These are phyloP conservation scores for Cremastinae sp. DNA, from an alignment of 2,888 invertebrate genomes.

Conservation along the genomic window DNA sequence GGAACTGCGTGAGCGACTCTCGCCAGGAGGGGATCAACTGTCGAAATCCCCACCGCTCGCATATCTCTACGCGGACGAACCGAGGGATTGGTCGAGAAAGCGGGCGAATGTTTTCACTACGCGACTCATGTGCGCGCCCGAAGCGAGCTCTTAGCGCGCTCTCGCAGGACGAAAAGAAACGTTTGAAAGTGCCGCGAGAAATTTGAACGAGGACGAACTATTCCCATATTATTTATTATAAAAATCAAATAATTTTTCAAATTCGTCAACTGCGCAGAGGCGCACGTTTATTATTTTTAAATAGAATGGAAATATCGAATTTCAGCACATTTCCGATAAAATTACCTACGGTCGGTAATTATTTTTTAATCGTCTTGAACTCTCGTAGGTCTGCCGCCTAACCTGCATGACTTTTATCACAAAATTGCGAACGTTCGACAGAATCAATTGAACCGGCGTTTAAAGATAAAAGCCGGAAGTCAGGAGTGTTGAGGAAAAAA, in stretches of 20 bases:
- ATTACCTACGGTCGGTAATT: too few species aligned
- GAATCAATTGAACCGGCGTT: too few species aligned
- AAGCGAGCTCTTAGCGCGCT: constrained; percentile 63
- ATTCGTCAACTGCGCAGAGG: not conserved
- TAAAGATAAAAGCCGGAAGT: too few species aligned
- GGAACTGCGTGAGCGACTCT: constrained; percentile 56
- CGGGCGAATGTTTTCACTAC: constrained; percentile 38
- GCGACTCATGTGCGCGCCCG: constrained; percentile 58
- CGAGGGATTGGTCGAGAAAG: constrained; percentile 64
- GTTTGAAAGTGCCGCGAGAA: constrained; percentile 58
- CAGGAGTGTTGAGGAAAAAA: not conserved
- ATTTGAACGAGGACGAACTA: constrained; percentile 65
- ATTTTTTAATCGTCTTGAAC: too few species aligned
- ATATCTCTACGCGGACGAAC: constrained; percentile 56
- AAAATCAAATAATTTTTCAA: too few species aligned
- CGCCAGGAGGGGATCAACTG: constrained; percentile 69
- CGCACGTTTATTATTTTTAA: not conserved
- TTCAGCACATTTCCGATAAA: too few species aligned
- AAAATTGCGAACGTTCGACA: too few species aligned
- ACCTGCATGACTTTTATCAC: too few species aligned
- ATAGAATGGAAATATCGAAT: not conserved
- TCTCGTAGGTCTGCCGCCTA: too few species aligned
- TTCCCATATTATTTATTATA: too few species aligned
- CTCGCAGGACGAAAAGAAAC: constrained; percentile 25
- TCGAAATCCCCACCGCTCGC: constrained; percentile 67